Conservation (phyloP, 64 coral and sea anemone genomes). For the Hydrozoanthus tunicans region DNA sequence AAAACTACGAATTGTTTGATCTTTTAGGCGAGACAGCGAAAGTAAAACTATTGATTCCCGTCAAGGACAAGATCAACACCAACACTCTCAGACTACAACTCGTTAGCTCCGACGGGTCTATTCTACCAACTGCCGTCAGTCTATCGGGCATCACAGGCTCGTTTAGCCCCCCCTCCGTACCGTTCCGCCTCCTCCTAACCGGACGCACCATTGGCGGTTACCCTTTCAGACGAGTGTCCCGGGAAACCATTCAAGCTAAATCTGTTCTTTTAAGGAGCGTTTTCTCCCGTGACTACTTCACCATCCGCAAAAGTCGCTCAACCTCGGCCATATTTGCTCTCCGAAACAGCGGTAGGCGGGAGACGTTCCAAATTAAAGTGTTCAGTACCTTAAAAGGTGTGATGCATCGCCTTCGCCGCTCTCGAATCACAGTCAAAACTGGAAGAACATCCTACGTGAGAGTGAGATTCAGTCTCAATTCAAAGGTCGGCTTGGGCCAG, state of each 20-base stretch:
- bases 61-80: slow-evolving; percentile 43
- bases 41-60: slow-evolving; percentile 69
- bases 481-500: slow-evolving; percentile 23
- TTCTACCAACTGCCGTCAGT: not conserved
- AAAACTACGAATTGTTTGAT: not conserved
- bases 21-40: slow-evolving; percentile 51
- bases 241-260: slow-evolving; percentile 56
- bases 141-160: slow-evolving; percentile 49
- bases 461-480: not conserved
- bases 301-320: slow-evolving; percentile 11
- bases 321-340: slow-evolving; percentile 39
- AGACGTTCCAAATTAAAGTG: slow-evolving; percentile 18
- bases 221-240: slow-evolving; percentile 62
- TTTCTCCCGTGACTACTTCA: slow-evolving; percentile 12
- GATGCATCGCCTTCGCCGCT: slow-evolving; percentile 7
- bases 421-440: not conserved
- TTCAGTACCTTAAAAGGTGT: slow-evolving; percentile 9
- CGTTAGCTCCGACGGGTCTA: slow-evolving; percentile 6
- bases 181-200: slow-evolving; percentile 62
- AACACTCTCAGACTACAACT: slow-evolving; percentile 26
- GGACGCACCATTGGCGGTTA: slow-evolving; percentile 30
- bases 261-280: slow-evolving; percentile 33
- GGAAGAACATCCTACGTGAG: slow-evolving; percentile 14
- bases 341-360: slow-evolving; percentile 38
- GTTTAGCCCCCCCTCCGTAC: slow-evolving; percentile 33